Conservation (phyloP, 2,113 vertebrate species). For the Cyprichromis sp. region DNA sequence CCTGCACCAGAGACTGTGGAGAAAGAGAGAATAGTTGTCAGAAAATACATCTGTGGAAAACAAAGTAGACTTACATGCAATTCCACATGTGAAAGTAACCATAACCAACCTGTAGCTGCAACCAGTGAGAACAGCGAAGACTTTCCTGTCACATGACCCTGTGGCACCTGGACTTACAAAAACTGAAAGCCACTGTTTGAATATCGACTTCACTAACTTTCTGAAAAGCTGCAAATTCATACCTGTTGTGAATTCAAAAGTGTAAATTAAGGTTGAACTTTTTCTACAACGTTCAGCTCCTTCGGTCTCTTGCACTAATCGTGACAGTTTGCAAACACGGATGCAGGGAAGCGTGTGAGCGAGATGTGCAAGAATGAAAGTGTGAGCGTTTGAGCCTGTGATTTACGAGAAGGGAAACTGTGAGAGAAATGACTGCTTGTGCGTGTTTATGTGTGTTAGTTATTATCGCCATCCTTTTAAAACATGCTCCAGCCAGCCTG, state of each 20-base stretch:
- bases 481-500: conserved; percentile 9
- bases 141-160: background rate
- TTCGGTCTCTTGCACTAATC: background rate
- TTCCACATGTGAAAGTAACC: background rate
- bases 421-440: background rate
- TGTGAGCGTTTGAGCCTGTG: background rate
- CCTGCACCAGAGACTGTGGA: background rate
- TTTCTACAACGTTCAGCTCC: background rate
- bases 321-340: background rate
- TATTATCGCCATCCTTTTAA: background rate
- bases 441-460: background rate
- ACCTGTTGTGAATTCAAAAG: background rate
- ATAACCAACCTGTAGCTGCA: background rate
- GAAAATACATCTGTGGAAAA: background rate
- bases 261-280: background rate
- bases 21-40: background rate
- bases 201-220: background rate
- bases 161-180: background rate
- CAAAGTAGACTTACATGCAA: background rate
- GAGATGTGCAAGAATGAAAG: background rate
- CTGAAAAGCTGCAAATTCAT: background rate
- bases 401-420: background rate
- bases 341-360: background rate
- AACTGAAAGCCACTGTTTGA: background rate
- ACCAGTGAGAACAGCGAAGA: rapidly evolving